Evolutionary conservation across 2,797 vertebrate genomes (phyloP).

Genomic region (Remorina albescens): DNA sequence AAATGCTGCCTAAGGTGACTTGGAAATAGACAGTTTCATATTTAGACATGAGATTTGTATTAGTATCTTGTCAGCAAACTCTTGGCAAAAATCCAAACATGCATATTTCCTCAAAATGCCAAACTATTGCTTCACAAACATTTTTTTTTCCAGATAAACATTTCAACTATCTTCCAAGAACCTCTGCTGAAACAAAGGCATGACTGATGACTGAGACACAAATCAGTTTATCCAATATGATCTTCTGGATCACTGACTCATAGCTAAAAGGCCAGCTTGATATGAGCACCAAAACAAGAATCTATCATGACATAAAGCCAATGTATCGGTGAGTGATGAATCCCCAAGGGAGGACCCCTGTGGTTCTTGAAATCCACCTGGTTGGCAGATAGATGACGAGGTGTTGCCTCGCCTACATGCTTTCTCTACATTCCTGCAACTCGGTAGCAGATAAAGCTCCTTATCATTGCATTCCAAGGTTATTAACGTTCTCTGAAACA

Average conservation of each 20-base stretch:
- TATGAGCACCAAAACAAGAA: constrained; percentile 61
- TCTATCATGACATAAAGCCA: constrained; percentile 70
- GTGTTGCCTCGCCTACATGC: constrained; percentile 21
- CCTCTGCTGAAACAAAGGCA: constrained; percentile 28
- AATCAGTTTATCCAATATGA: constrained; percentile 59
- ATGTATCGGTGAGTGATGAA: constrained; percentile 68
- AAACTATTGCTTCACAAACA: constrained; percentile 1
- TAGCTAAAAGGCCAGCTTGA: constrained; percentile 70
- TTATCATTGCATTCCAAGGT: constrained; percentile 7
- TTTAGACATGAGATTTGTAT: no score
- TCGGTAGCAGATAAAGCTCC: constrained; percentile 19
- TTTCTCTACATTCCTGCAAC: constrained; percentile 42
- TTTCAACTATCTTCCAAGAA: constrained; percentile 8
- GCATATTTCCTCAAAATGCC: no score
- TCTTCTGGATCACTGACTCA: constrained; percentile 72
- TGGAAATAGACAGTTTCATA: no score
- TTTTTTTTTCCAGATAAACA: constrained; percentile 8
- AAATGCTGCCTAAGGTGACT: no score
- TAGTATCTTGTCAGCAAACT: no score
- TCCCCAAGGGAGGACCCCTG: constrained; percentile 47
- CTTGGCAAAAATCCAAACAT: no score
- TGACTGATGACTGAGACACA: constrained; percentile 56
- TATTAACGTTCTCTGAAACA: constrained; percentile 26
- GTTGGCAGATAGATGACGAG: constrained; percentile 43
- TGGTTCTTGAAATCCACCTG: constrained; percentile 33